Percentiles rank a stretch among this genome's conserved stretches.
Evolutionary conservation across 2,113 vertebrate genomes (phyloP).

Genomic region (Rhinolophus ferrumequinum): DNA sequence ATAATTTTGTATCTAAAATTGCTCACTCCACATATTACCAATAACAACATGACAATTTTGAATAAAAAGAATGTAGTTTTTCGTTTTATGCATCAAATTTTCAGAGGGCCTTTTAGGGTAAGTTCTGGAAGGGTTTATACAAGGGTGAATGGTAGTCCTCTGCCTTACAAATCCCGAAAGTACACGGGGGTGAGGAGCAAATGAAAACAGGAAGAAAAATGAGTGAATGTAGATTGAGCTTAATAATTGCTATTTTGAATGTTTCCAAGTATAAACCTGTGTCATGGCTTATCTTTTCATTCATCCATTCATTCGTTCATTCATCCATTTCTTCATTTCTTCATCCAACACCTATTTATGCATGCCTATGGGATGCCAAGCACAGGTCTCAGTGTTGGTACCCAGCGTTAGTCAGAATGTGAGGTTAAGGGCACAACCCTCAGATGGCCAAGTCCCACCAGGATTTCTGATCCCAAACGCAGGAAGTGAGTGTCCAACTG

Average conservation of each 20-base stretch:
- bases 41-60: background rate
- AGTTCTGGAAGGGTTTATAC: background rate
- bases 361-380: too few relatives aligned
- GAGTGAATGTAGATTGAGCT: background rate
- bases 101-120: background rate
- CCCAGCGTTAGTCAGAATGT: background rate
- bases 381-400: background rate
- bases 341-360: background rate
- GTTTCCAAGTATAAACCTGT: background rate
- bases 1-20: background rate
- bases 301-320: background rate
- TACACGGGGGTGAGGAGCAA: background rate
- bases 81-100: background rate
- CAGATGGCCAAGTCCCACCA: too few relatives aligned
- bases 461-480: background rate
- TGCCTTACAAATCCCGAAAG: too few relatives aligned
- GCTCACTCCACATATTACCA: background rate
- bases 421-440: rapidly evolving
- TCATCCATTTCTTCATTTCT: background rate
- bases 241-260: background rate
- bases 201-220: background rate
- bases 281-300: background rate
- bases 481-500: background rate
- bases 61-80: background rate
- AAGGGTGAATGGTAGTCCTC: background rate